Evolutionary conservation across 2,113 vertebrate genomes (phyloP).

Genomic region (Callochromis pleurospilus): DNA sequence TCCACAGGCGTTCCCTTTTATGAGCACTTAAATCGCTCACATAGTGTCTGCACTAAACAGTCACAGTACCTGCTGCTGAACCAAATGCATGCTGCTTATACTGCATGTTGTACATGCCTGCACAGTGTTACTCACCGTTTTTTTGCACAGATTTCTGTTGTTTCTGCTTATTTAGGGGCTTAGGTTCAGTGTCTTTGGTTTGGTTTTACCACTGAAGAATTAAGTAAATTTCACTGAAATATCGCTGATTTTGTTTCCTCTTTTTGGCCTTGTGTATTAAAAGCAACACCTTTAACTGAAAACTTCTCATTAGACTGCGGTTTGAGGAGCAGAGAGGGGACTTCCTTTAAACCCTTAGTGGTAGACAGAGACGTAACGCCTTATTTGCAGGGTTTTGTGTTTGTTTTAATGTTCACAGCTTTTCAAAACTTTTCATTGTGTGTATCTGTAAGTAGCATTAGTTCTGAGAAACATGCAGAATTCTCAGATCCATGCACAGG

Average conservation of each 20-base stretch:
- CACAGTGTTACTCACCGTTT: background rate
- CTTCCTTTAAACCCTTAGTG: background rate
- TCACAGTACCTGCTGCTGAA: background rate
- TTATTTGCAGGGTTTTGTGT: background rate
- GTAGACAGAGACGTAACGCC: rapidly evolving
- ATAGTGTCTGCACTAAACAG: background rate
- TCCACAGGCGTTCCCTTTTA: rapidly evolving
- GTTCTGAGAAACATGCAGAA: background rate
- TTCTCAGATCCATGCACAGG: background rate
- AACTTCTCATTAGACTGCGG: rapidly evolving
- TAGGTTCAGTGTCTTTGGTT: background rate
- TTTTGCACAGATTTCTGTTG: background rate
- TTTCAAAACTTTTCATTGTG: background rate
- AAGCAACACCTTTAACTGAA: background rate
- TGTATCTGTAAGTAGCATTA: background rate
- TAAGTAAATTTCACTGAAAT: background rate
- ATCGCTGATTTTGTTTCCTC: background rate
- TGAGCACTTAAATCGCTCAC: background rate
- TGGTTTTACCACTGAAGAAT: background rate
- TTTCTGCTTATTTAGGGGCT: background rate
- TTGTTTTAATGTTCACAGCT: background rate
- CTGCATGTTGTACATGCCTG: background rate
- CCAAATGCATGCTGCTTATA: background rate
- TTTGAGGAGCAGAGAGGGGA: background rate
- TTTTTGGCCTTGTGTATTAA: background rate